phyloP scores from a whole-genome alignment of 2,113 vertebrate genomes.

The Mastomys coucha region DNA sequence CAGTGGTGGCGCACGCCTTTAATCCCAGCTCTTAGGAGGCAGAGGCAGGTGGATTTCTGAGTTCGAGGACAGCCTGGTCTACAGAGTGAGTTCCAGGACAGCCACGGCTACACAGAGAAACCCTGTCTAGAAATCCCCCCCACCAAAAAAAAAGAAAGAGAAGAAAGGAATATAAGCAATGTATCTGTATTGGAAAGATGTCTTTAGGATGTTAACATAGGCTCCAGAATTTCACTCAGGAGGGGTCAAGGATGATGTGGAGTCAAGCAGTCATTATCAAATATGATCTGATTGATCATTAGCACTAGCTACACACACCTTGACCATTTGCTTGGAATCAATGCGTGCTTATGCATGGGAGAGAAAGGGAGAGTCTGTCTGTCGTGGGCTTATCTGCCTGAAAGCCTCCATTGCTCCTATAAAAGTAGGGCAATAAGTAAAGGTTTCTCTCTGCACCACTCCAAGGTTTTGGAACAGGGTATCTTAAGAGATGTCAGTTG shows the following conservation, averaged over 20 bases:
- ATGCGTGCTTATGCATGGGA: not conserved
- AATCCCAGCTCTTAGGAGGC: no score
- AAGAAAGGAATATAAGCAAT: not conserved
- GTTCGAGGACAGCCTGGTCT: no score
- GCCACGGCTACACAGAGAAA: no score
- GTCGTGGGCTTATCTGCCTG: not conserved
- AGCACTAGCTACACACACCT: not conserved
- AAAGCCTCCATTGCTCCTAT: not conserved
- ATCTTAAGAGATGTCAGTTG: not conserved
- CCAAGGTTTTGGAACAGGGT: not conserved
- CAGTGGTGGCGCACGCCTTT: no score
- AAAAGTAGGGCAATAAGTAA: not conserved
- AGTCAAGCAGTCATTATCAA: no score
- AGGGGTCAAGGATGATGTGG: no score
- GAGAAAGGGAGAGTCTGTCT: not conserved
- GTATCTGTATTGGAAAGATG: not conserved
- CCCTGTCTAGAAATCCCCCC: no score
- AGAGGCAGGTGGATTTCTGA: no score
- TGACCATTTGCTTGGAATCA: not conserved
- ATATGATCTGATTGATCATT: no score
- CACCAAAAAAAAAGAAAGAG: no score
- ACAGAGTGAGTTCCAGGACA: no score
- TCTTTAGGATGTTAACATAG: not conserved
- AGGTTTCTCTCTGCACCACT: not conserved
- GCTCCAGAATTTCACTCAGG: not conserved